These are phyloP conservation scores for Heliconius charithonia DNA, from an alignment of 2,888 invertebrate genomes.

Conservation along the genomic window DNA sequence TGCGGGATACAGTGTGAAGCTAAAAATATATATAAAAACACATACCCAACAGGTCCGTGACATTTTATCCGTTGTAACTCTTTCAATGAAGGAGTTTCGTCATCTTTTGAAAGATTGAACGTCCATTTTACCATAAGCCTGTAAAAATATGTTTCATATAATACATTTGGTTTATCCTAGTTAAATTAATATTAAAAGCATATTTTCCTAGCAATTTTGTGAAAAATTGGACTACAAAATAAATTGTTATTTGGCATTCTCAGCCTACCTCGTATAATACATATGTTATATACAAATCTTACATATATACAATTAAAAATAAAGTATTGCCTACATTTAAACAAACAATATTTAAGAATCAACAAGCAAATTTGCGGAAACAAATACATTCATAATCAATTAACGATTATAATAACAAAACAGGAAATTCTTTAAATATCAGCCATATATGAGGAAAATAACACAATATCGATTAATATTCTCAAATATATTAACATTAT, in stretches of 20 bases:
- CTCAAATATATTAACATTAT: background rate
- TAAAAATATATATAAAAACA: conserved; percentile 27
- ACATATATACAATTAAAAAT: no score
- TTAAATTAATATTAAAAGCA: background rate
- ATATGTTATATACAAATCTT: no score
- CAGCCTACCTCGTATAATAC: background rate
- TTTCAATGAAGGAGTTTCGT: conserved; percentile 90
- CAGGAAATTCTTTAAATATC: background rate
- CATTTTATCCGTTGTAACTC: conserved; percentile 89
- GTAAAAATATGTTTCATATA: conserved; percentile 32
- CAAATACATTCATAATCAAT: background rate
- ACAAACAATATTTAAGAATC: background rate
- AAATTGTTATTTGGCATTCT: background rate
- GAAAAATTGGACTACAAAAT: background rate
- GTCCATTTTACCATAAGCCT: conserved; percentile 94
- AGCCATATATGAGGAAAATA: background rate
- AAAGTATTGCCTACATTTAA: background rate
- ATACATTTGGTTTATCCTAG: background rate
- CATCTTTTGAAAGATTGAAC: conserved; percentile 93
- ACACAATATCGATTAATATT: background rate
- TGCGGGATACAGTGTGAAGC: no score
- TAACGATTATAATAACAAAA: background rate
- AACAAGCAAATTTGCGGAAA: background rate
- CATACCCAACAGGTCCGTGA: conserved; percentile 95
- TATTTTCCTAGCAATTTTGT: background rate